Conservation (phyloP, 2,888 invertebrate species). For the Pollenia angustigena region DNA sequence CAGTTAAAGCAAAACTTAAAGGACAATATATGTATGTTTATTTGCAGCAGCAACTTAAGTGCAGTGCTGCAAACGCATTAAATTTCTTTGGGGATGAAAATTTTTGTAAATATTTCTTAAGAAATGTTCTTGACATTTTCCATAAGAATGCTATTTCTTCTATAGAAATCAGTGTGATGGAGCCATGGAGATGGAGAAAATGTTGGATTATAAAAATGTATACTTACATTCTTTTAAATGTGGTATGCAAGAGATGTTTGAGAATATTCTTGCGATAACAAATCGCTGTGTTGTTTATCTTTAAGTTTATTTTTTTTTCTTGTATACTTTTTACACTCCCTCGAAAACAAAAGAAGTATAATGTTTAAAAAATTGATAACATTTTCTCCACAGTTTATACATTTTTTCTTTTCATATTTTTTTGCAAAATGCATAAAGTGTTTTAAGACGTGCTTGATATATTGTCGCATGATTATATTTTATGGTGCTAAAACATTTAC, state of each 20-base stretch:
- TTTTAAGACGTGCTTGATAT: slow-evolving; percentile 68
- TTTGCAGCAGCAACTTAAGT: background rate
- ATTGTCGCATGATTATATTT: slow-evolving; percentile 69
- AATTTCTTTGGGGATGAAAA: slow-evolving; percentile 19
- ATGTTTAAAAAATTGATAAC: slow-evolving; percentile 57
- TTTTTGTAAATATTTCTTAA: slow-evolving; percentile 21
- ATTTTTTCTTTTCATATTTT: slow-evolving; percentile 4
- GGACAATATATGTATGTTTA: background rate
- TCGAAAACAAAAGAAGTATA: slow-evolving; percentile 45
- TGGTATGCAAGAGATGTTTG: slow-evolving; percentile 39
- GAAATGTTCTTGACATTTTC: slow-evolving; percentile 65
- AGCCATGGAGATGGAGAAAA: slow-evolving; percentile 43
- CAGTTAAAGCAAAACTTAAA: slow-evolving; percentile 36
- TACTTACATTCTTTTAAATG: background rate
- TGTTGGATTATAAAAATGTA: background rate
- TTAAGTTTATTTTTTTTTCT: slow-evolving; percentile 1
- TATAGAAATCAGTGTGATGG: background rate
- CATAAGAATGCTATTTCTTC: slow-evolving; percentile 23
- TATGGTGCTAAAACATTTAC: slow-evolving; percentile 61
- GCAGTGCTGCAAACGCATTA: slow-evolving; percentile 20
- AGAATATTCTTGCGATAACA: slow-evolving; percentile 57
- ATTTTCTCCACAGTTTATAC: slow-evolving; percentile 42
- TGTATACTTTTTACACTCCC: background rate
- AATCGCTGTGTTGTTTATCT: slow-evolving; percentile 57
- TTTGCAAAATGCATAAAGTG: slow-evolving; percentile 59